phyloP scores from a whole-genome alignment of 2,888 invertebrate species.

The Ryuthela nishihirai region DNA sequence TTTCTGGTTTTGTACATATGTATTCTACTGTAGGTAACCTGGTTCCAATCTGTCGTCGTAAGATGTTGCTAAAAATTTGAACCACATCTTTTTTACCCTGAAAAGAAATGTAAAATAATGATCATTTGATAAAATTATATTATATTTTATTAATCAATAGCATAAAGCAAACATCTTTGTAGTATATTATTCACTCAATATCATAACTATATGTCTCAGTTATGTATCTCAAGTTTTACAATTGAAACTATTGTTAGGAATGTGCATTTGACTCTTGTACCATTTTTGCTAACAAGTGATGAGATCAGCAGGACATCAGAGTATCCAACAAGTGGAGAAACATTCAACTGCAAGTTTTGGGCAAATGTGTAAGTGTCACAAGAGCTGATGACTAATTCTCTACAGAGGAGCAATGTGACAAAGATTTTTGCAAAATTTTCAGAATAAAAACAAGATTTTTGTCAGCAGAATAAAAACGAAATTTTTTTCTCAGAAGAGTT shows the following conservation, averaged over 20 bases:
- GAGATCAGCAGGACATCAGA: no score
- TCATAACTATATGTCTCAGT: no score
- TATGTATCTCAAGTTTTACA: no score
- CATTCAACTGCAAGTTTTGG: no score
- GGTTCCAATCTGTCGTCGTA: constrained; percentile 97
- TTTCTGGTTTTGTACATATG: constrained; percentile 95
- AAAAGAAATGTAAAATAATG: constrained; percentile 46
- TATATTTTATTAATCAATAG: neutral
- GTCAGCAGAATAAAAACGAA: no score
- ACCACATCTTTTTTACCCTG: constrained; percentile 99
- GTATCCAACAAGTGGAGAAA: no score
- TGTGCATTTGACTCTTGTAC: no score
- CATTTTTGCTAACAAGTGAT: no score
- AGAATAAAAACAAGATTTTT: constrained; percentile 6
- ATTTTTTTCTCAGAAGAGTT: no score
- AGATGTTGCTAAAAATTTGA: constrained; percentile 97
- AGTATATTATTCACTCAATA: no score
- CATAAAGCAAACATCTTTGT: neutral
- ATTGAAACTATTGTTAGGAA: no score
- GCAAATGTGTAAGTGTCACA: no score
- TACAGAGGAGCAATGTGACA: neutral
- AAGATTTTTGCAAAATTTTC: neutral
- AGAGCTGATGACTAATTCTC: neutral
- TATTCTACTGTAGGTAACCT: constrained; percentile 97
- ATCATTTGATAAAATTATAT: neutral